Base-by-base conservation (phyloP, 2,113 vertebrate species). In the Phylloscopus trochiloides region DNA sequence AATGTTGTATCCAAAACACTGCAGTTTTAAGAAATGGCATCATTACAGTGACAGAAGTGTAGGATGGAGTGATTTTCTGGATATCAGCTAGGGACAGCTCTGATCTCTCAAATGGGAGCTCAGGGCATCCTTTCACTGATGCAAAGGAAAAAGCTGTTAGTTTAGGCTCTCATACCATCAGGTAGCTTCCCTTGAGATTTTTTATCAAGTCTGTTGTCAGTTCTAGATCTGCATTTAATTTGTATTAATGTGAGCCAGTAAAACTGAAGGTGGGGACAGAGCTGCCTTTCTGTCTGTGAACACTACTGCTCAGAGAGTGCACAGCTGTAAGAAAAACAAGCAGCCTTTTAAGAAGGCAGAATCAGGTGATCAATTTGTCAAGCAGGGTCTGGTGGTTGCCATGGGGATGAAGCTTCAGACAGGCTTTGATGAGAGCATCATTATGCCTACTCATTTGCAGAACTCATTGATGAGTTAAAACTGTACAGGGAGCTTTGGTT, bases 401-500 rank as follows among this genome's bases (percentile, higher is more conserved):
- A 98, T 97, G 97, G 98, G 93, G 90, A 98, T 89, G 72, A 86
- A 91, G 92, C 91, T 92, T 48, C 92, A 94, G 68, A 80, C 76
- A 94, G 87, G 79, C 74, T 92, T 92, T 96, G 85, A 96, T 83
- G 87, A 92, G 96, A 97, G 95, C 94, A 77, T 93, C 94, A 95
- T 95, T 97, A 91, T 90, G 68, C 92, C 61, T 96, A 73, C 94
- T 95, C 74, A 89, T 95, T 98, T 95, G 90, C 93, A 81, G 87
- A 92, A 85, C 93, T 96, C 78, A 95, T 95, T 71, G 94, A 97
- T 97, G 95, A 96, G 94, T 97, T 96, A 92, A 75, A 93, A 97
- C 86, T 94, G 90, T 96, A 92, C 91, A 43, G 95, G 90, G 79
- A 96, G 93, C 74, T 93, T 77, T 95, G 90, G 95, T 97, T 97